A percentile compares a stretch with the other conserved stretches of the same genome.
Evolutionary conservation across 2,888 invertebrate genomes (phyloP).

Genomic region (Allolobophora icterica): DNA sequence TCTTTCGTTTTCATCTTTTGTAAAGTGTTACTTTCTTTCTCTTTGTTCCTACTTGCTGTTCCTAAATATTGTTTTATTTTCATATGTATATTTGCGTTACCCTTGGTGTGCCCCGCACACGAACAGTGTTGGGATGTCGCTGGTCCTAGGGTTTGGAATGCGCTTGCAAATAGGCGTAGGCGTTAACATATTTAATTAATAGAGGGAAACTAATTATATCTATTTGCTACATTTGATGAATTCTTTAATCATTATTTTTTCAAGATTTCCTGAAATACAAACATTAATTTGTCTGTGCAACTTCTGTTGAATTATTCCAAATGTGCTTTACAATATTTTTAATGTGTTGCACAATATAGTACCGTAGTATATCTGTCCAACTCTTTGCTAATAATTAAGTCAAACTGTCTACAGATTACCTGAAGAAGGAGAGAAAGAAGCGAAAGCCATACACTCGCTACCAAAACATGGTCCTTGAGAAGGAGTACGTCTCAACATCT

Average conservation of each 20-base stretch:
- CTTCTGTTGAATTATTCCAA: neutral
- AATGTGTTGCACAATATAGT: neutral
- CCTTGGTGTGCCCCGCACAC: too few species aligned
- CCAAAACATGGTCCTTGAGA: slow-evolving; percentile 95
- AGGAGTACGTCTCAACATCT: slow-evolving; percentile 96
- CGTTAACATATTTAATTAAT: too few species aligned
- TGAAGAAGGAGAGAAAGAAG: slow-evolving; percentile 76
- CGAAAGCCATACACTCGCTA: slow-evolving; percentile 98
- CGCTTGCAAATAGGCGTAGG: too few species aligned
- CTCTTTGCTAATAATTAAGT: neutral
- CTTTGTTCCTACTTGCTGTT: neutral
- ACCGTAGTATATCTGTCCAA: too few species aligned
- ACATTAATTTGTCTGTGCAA: neutral
- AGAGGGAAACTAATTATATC: too few species aligned
- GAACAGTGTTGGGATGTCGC: too few species aligned
- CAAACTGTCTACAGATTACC: slow-evolving; percentile 52
- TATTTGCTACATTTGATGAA: too few species aligned
- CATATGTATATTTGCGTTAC: too few species aligned
- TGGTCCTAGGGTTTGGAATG: too few species aligned
- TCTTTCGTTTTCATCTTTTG: neutral
- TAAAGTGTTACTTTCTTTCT: neutral
- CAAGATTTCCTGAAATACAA: neutral
- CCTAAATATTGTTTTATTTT: too few species aligned
- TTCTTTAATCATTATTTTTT: too few species aligned
- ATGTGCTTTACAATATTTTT: neutral